Evolutionary conservation across 1,140 invertebrate genomes (phyloP), one percentile per base, ranked within the genome.

Genomic region (Phocides pigmalion): DNA sequence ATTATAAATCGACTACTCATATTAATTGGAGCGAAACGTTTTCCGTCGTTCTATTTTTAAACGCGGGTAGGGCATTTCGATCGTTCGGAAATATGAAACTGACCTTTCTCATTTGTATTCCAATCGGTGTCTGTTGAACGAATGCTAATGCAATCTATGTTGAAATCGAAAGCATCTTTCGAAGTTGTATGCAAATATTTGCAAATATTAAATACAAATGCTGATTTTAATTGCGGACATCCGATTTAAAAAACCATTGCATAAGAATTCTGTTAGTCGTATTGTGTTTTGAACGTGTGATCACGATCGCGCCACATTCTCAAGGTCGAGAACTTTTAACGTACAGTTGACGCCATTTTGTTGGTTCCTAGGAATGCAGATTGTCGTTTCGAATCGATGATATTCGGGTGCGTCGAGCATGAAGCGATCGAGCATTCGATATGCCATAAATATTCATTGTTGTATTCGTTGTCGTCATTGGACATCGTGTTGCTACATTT

Each of bases 81-180:
- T 19, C 42, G 25, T 37, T 61, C 19, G 32, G 16, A 49, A 65
- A 66, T 68, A 69, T 63, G 49, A 66, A 73, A 73, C 74, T 74
- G 72, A 76, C 70, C 70, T 79, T 76, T 76, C 67, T 69, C 71
- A 68, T 70, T 49, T 71, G 32, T 75, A 80, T 73, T 70, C 68
- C 69, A 72, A 70, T 66, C 72, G 68, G 39, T 63, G 51, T 66
- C 58, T 54, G 53, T 61, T 54, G 53, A 54, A 28, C 63, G 68
- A 72, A 78, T 73, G 59, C 67, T 69, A 76, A 81, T 72, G 58
- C 32, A 67, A 37, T 62, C 14, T 54, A 41, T 67, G 59, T 72
- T 65, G 76, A 77, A 81, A 79, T 72, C 71, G 79, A 78, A 79
- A 76, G 65, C 75, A 70, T 73, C 64, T 62, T 62, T 62, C 53